These are phyloP conservation scores for Dicaeum eximium DNA, from an alignment of 2,113 vertebrate species.

Conservation along the genomic window DNA sequence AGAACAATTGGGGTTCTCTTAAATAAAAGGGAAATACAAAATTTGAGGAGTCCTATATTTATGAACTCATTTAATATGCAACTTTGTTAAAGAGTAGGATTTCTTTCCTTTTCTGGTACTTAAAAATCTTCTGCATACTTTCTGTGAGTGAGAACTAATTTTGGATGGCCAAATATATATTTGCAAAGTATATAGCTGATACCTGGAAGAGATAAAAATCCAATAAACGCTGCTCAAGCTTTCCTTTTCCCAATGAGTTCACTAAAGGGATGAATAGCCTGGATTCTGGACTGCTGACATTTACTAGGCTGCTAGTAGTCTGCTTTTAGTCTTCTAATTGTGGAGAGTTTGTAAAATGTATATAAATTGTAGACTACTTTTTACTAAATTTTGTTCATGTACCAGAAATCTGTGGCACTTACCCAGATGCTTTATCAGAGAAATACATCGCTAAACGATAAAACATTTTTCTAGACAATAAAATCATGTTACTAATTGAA, in stretches of 20 bases:
- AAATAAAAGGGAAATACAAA: neutral
- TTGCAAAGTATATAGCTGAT: neutral
- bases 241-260: neutral
- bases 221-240: neutral
- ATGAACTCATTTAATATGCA: neutral
- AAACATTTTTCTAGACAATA: neutral
- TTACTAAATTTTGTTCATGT: neutral
- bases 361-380: neutral
- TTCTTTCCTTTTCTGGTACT: neutral
- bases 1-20: neutral
- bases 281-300: neutral
- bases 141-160: neutral
- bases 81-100: neutral
- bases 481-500: neutral
- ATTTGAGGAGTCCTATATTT: neutral
- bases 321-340: neutral
- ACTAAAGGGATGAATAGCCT: neutral
- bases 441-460: neutral
- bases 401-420: neutral
- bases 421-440: neutral
- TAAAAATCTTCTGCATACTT: neutral
- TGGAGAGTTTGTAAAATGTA: neutral
- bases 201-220: neutral
- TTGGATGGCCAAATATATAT: neutral
- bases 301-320: neutral